Conservation (phyloP, 1,140 invertebrate genomes). For the Heliconius nattereri region DNA sequence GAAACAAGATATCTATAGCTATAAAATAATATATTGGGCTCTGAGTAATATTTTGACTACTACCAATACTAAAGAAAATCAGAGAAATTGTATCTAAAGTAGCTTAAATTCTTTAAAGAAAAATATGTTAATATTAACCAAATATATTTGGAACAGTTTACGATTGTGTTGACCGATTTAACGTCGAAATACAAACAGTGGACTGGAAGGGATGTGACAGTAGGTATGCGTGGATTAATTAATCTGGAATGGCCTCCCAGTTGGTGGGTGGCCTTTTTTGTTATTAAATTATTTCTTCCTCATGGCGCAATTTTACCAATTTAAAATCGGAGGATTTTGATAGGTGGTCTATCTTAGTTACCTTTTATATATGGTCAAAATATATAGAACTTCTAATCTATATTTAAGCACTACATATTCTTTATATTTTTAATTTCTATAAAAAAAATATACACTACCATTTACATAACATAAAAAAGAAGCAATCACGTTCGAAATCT, state of each 20-base stretch:
- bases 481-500: conserved; percentile 15
- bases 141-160: not conserved
- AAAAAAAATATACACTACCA: not conserved
- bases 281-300: conserved; percentile 46
- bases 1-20: conserved; percentile 26
- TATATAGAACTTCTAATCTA: too few relatives aligned
- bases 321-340: too few relatives aligned
- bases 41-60: not conserved
- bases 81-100: too few relatives aligned
- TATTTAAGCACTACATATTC: not conserved
- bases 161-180: not conserved
- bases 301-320: conserved; percentile 24
- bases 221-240: conserved; percentile 8
- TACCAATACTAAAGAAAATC: not conserved
- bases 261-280: conserved; percentile 39
- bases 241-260: conserved; percentile 21
- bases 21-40: not conserved
- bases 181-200: not conserved
- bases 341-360: too few relatives aligned
- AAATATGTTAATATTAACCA: not conserved
- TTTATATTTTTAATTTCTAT: not conserved
- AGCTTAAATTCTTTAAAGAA: not conserved
- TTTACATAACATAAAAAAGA: not conserved
- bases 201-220: not conserved
- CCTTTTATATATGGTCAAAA: too few relatives aligned